Percentiles rank a stretch among this genome's conserved stretches.
phyloP scores from a whole-genome alignment of 2,113 vertebrate genomes.

The Brienomyrus brachyistius region DNA sequence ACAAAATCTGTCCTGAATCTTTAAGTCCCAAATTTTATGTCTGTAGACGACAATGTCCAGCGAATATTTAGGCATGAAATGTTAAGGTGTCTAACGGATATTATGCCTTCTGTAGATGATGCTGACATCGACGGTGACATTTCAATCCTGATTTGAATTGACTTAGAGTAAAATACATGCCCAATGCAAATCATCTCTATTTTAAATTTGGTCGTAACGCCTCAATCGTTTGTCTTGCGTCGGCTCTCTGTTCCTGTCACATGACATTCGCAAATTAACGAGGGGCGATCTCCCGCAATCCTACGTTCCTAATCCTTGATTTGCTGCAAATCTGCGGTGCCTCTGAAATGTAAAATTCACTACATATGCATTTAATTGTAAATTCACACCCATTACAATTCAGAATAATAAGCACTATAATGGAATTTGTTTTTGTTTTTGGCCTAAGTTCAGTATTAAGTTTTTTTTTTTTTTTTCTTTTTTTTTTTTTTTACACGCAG shows the following conservation, averaged over 20 bases:
- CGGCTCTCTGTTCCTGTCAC: not conserved
- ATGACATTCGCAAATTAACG: not conserved
- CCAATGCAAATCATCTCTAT: not conserved
- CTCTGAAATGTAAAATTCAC: not conserved
- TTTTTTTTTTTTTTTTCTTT: too few species aligned
- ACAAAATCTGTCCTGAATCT: not conserved
- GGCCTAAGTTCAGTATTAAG: too few species aligned
- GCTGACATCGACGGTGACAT: not conserved
- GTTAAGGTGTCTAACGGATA: not conserved
- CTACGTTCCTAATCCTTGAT: not conserved
- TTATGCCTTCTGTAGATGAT: not conserved
- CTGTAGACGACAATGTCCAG: not conserved
- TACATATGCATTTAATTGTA: not conserved
- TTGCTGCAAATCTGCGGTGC: not conserved
- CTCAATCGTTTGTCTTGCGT: not conserved
- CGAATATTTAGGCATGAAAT: not conserved
- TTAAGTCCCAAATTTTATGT: not conserved
- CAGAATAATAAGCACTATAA: not conserved
- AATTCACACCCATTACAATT: too few species aligned
- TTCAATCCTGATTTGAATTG: not conserved
- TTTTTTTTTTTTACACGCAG: not conserved
- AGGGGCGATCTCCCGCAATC: too few species aligned
- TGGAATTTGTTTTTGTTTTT: not conserved
- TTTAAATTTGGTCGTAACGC: not conserved
- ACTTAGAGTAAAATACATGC: not conserved